Conservation (phyloP, 2,888 invertebrate genomes). For the Acleris holmiana region DNA sequence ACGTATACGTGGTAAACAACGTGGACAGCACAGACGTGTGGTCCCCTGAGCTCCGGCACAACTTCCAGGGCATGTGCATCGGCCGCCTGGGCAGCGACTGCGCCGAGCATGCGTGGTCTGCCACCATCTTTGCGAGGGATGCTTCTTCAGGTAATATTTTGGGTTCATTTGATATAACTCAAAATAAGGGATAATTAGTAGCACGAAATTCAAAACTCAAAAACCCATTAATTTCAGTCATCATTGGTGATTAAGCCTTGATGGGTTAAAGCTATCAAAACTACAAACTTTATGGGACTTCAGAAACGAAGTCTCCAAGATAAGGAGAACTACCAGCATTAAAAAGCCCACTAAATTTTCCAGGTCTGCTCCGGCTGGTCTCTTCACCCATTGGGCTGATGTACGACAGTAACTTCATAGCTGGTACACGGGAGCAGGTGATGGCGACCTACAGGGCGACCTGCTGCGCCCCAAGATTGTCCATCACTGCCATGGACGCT, state of each 20-base stretch:
- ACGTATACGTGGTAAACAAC: conserved; percentile 67
- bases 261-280: too few relatives aligned
- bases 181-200: too few relatives aligned
- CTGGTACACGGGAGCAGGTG: conserved; percentile 88
- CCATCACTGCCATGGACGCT: conserved; percentile 88
- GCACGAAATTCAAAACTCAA: too few relatives aligned
- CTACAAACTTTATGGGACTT: too few relatives aligned
- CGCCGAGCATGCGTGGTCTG: conserved; percentile 87
- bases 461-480: conserved; percentile 88
- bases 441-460: conserved; percentile 87
- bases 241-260: too few relatives aligned
- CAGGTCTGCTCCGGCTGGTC: conserved; percentile 85
- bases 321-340: neutral
- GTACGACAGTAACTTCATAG: conserved; percentile 85
- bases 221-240: too few relatives aligned
- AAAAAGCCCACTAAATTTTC: conserved; percentile 1
- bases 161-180: too few relatives aligned
- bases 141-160: conserved; percentile 82
- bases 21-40: conserved; percentile 70
- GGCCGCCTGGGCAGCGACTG: conserved; percentile 84
- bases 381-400: conserved; percentile 85
- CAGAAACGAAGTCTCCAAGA: neutral
- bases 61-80: conserved; percentile 86
- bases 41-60: conserved; percentile 85
- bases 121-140: conserved; percentile 88